A percentile compares a stretch with the other conserved stretches of the same genome.
Conservation (phyloP, 2,888 invertebrate species). For the Suillia variegata region DNA sequence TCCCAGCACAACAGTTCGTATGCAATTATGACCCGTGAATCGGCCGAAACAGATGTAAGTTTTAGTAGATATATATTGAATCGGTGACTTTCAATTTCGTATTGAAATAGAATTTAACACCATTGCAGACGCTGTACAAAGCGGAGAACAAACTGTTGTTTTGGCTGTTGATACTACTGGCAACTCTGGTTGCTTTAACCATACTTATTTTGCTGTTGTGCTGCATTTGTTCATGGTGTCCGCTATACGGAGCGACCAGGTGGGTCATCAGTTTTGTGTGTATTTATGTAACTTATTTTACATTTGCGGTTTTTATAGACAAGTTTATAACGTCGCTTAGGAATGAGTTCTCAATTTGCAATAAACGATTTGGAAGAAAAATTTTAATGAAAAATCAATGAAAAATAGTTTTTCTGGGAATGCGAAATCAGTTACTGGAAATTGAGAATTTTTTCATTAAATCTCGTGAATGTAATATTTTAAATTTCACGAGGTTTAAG, state of each 20-base stretch:
- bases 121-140: conserved; percentile 72
- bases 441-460: too few species aligned
- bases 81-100: background rate
- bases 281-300: too few species aligned
- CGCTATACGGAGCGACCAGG: conserved; percentile 79
- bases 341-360: too few species aligned
- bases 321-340: too few species aligned
- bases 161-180: conserved; percentile 79
- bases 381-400: too few species aligned
- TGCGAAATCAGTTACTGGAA: too few species aligned
- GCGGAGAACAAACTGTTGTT: conserved; percentile 75
- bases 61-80: background rate
- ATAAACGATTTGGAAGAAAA: too few species aligned
- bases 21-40: conserved; percentile 53
- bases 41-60: conserved; percentile 54
- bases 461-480: too few species aligned
- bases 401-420: too few species aligned
- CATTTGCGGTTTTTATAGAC: too few species aligned
- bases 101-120: conserved; percentile 39
- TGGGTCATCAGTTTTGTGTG: too few species aligned
- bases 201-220: conserved; percentile 77
- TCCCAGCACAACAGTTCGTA: conserved; percentile 60
- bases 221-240: conserved; percentile 84
- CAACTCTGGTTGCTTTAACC: conserved; percentile 74
- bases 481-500: too few species aligned